A percentile compares a stretch with the other conserved stretches of the same genome.
These are phyloP conservation scores for Matsumurasca onukii DNA, from an alignment of 1,140 invertebrate genomes.

Conservation along the genomic window DNA sequence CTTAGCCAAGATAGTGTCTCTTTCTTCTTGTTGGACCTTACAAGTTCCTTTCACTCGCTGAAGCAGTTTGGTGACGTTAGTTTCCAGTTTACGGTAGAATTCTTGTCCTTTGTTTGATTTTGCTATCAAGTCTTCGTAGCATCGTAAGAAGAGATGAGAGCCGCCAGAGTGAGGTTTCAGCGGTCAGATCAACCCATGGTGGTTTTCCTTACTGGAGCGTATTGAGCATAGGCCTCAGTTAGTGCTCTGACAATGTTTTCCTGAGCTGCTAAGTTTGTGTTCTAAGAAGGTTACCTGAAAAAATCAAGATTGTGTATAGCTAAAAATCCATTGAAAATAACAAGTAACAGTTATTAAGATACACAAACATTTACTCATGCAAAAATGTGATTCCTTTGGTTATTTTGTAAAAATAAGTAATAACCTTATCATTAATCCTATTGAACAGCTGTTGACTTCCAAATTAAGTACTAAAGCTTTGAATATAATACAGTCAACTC, in stretches of 20 bases:
- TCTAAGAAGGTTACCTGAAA: slow-evolving; percentile 65
- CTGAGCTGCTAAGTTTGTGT: slow-evolving; percentile 88
- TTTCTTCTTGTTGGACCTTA: slow-evolving; percentile 88
- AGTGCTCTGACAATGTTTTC: slow-evolving; percentile 90
- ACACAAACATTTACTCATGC: no score
- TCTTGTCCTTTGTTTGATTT: slow-evolving; percentile 91
- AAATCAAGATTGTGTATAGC: no score
- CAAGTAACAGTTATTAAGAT: no score
- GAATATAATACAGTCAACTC: no score
- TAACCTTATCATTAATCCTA: no score
- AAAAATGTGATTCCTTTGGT: no score
- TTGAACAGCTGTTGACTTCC: no score
- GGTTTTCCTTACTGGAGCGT: slow-evolving; percentile 76
- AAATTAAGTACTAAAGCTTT: no score
- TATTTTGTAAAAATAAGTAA: no score
- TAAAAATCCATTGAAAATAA: no score
- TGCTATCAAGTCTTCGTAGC: slow-evolving; percentile 86
- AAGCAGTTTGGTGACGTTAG: slow-evolving; percentile 77
- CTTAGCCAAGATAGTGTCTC: slow-evolving; percentile 71
- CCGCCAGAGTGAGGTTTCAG: slow-evolving; percentile 56
- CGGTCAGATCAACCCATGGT: slow-evolving; percentile 73
- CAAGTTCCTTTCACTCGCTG: slow-evolving; percentile 76
- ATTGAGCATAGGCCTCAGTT: slow-evolving; percentile 90
- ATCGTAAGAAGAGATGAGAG: slow-evolving; percentile 82
- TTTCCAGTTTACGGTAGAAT: slow-evolving; percentile 90